phyloP scores from a whole-genome alignment of 2,888 invertebrate genomes.

The Lasioglossum pauxillum region DNA sequence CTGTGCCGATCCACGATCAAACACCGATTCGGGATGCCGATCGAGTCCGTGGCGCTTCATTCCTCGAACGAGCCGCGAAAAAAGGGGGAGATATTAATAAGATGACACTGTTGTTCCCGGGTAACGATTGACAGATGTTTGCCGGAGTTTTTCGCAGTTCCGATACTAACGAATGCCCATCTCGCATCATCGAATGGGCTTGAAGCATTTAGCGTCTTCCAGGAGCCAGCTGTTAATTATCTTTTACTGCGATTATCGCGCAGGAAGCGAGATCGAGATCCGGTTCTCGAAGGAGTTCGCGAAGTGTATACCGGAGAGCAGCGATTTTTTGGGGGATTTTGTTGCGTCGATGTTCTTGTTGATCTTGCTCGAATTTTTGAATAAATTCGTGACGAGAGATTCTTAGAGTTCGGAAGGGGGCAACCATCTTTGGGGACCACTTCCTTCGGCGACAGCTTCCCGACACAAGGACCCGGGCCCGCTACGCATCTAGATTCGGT shows the following conservation, averaged over 20 bases:
- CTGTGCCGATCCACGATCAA: conserved; percentile 60
- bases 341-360: neutral
- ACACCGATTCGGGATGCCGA: conserved; percentile 63
- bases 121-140: conserved; percentile 68
- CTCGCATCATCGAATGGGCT: conserved; percentile 24
- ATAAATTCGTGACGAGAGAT: conserved; percentile 27
- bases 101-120: conserved; percentile 69
- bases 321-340: neutral
- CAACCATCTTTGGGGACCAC: conserved; percentile 52
- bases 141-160: conserved; percentile 39
- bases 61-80: conserved; percentile 42
- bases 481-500: conserved; percentile 69
- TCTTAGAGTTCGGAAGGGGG: conserved; percentile 45
- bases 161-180: conserved; percentile 17
- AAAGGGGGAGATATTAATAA: conserved; percentile 71
- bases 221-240: conserved; percentile 35
- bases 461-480: conserved; percentile 38
- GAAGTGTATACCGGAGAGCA: too few species aligned
- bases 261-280: neutral
- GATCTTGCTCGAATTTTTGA: neutral
- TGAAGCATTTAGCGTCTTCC: neutral
- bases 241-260: conserved; percentile 29
- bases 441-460: conserved; percentile 24
- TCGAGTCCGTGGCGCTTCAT: conserved; percentile 51
- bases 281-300: neutral